phyloP scores from a whole-genome alignment of 2,113 vertebrate genomes.

The Chrysemys picta region DNA sequence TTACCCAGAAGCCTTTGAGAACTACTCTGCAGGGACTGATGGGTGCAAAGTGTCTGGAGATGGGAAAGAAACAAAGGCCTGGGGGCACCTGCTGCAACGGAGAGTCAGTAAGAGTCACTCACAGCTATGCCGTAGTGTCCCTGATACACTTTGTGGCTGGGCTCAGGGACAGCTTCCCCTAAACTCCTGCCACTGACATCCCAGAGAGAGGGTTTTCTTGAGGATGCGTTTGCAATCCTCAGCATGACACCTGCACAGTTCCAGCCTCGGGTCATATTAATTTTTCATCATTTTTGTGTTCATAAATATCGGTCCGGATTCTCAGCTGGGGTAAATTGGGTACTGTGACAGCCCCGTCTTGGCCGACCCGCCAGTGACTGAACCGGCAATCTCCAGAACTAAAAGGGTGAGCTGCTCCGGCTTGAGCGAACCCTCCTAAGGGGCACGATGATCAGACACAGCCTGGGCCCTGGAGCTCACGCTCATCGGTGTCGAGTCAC shows the following conservation, averaged over 20 bases:
- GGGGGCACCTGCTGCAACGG: not conserved
- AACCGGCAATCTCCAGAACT: not conserved
- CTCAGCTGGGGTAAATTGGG: not conserved
- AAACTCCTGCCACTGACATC: not conserved
- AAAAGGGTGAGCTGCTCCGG: not conserved
- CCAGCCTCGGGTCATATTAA: not conserved
- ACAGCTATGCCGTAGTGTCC: not conserved
- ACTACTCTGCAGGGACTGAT: not conserved
- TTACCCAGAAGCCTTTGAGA: not conserved
- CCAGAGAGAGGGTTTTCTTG: not conserved
- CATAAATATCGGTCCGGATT: not conserved
- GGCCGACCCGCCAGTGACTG: not conserved
- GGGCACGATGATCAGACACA: not conserved
- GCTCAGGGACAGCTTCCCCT: not conserved
- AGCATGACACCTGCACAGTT: not conserved
- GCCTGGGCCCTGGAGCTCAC: not conserved
- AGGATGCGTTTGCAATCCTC: not conserved
- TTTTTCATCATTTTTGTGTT: not conserved
- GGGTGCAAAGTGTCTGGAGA: not conserved
- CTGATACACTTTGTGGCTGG: not conserved
- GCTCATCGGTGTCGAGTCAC: not conserved
- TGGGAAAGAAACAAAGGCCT: not conserved
- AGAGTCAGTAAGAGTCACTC: not conserved
- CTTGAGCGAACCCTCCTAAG: not conserved
- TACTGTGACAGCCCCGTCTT: not conserved